phyloP scores from a whole-genome alignment of 2,113 vertebrate genomes.

The Amphilophus citrinellus region DNA sequence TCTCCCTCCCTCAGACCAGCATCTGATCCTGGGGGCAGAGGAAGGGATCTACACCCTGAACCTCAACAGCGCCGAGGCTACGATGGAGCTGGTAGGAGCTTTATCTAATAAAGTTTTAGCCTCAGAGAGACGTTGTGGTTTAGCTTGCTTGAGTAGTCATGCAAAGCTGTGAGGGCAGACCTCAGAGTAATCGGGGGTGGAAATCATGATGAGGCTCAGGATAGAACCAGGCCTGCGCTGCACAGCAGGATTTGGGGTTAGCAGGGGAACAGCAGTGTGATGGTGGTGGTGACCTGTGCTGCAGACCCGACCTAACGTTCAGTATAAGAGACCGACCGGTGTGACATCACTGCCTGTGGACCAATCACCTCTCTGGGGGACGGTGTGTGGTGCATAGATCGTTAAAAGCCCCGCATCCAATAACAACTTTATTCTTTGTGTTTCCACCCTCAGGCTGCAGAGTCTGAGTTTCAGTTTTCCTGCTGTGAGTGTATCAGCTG shows the following conservation, averaged over 20 bases:
- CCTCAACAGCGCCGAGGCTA: conserved; percentile 85
- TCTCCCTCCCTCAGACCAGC: conserved; percentile 79
- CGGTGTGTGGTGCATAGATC: background rate
- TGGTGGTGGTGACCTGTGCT: background rate
- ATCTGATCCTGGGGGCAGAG: conserved; percentile 89
- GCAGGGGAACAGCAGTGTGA: background rate
- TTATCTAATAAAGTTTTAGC: background rate
- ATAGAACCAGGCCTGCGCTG: background rate
- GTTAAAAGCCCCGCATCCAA: no score
- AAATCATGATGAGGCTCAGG: no score
- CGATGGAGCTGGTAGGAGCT: conserved; percentile 87
- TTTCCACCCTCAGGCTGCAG: background rate
- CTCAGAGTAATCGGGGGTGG: no score
- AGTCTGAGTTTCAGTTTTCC: background rate
- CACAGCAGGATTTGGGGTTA: background rate
- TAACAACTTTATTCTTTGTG: background rate
- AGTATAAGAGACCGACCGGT: background rate
- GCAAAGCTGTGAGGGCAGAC: no score
- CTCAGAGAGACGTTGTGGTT: no score
- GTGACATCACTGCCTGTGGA: background rate
- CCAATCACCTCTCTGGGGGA: background rate
- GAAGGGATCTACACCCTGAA: conserved; percentile 92
- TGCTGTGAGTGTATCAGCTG: rapidly evolving
- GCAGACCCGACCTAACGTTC: background rate
- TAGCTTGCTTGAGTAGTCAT: no score